phyloP scores from a whole-genome alignment of 30 jellyfish, hydroid and myxozoan genomes.

The Aurelia aurita complex sp. Pacific region DNA sequence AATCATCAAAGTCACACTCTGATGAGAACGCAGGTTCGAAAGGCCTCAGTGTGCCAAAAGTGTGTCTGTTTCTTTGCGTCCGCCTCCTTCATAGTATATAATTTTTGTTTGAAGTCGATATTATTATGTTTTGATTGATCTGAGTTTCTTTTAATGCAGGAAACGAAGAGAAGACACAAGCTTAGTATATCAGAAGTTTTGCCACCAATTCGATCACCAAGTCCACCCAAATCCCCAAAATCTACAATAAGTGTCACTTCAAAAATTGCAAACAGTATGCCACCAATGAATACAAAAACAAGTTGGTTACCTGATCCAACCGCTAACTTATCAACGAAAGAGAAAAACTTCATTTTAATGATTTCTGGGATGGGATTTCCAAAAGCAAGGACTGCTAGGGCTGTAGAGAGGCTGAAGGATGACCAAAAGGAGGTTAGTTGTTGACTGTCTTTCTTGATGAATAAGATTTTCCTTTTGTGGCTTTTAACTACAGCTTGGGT shows the following conservation, averaged over 20 bases:
- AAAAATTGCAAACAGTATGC: not conserved
- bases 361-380: constrained; percentile 92
- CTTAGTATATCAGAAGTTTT: constrained; percentile 31
- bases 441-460: not conserved
- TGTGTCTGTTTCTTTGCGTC: too few relatives aligned
- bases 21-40: too few relatives aligned
- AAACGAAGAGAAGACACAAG: constrained; percentile 7
- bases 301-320: constrained; percentile 76
- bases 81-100: too few relatives aligned
- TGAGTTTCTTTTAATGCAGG: not conserved
- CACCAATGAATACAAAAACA: not conserved
- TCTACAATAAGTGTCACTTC: not conserved
- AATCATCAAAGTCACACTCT: too few relatives aligned
- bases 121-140: not conserved
- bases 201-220: constrained; percentile 45
- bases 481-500: too few relatives aligned
- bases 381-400: constrained; percentile 78
- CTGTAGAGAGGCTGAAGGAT: constrained; percentile 76
- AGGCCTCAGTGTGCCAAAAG: too few relatives aligned
- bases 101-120: too few relatives aligned
- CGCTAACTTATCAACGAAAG: constrained; percentile 45
- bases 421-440: constrained; percentile 84
- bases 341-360: constrained; percentile 42
- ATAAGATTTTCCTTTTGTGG: not conserved
- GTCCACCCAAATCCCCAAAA: constrained; percentile 6